phyloP scores from a whole-genome alignment of 2,888 invertebrate species.

The Sarcophaga rosellei region DNA sequence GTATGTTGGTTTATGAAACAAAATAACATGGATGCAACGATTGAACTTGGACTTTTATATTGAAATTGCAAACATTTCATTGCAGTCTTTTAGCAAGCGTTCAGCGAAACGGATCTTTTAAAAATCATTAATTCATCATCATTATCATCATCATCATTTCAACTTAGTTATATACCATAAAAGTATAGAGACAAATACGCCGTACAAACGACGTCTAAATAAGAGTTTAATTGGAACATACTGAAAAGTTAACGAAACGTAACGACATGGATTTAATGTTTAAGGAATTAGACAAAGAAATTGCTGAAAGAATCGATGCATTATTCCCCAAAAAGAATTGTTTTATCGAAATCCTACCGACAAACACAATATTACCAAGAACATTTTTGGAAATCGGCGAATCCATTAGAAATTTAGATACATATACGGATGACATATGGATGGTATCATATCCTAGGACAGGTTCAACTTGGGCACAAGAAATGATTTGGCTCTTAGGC shows the following conservation, averaged over 20 bases:
- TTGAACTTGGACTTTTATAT: constrained; percentile 28
- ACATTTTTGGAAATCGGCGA: constrained; percentile 86
- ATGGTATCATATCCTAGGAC: constrained; percentile 94
- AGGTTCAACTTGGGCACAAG: constrained; percentile 96
- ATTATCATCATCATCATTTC: not conserved
- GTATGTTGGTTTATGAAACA: constrained; percentile 3
- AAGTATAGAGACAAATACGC: not conserved
- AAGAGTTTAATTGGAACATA: constrained; percentile 4
- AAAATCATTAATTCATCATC: not conserved
- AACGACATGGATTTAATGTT: constrained; percentile 77
- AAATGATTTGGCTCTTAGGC: constrained; percentile 95
- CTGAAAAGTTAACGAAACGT: constrained; percentile 23
- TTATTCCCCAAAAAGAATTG: constrained; percentile 87
- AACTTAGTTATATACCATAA: not conserved
- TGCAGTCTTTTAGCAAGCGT: constrained; percentile 67
- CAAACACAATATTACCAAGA: constrained; percentile 86
- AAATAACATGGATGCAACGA: not conserved
- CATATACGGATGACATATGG: constrained; percentile 91
- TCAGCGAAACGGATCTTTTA: constrained; percentile 58
- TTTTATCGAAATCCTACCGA: constrained; percentile 88
- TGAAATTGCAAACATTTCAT: constrained; percentile 38
- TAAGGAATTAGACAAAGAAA: constrained; percentile 84
- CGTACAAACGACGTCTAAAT: not conserved
- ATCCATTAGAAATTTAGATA: constrained; percentile 87
- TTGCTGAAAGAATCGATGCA: constrained; percentile 84